Conservation (phyloP, 2,797 vertebrate species). For the Passerculus sandwichensis region DNA sequence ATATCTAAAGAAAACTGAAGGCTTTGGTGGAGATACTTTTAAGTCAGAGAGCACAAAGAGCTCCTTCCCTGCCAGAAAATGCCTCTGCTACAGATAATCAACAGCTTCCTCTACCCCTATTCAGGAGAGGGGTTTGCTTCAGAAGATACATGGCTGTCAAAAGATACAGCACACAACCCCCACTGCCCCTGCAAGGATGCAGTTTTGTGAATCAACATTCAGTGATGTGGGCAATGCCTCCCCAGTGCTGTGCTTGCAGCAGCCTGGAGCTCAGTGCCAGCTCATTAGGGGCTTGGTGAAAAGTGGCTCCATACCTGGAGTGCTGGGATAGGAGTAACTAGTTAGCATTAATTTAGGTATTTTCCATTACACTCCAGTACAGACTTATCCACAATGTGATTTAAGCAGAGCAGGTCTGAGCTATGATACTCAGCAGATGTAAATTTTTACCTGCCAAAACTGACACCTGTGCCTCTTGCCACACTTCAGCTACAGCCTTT, state of each 20-base stretch:
- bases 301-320: background rate
- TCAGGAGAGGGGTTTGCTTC: background rate
- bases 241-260: background rate
- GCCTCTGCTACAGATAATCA: background rate
- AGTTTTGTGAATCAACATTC: background rate
- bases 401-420: background rate
- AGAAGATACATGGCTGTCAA: background rate
- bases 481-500: background rate
- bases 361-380: background rate
- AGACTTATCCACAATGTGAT: background rate
- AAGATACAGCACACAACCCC: background rate
- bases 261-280: background rate
- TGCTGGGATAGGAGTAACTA: background rate
- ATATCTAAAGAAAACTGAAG: constrained; percentile 10
- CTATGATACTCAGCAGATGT: background rate
- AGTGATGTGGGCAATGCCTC: background rate
- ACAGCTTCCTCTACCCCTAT: background rate
- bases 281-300: background rate
- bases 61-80: constrained; percentile 7
- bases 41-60: background rate
- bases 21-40: background rate
- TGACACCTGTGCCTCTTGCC: background rate
- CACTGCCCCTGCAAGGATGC: background rate
- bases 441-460: background rate
- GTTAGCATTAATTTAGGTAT: background rate